Evolutionary conservation across 2,113 vertebrate genomes (phyloP).

Genomic region (Bufo gargarizans): DNA sequence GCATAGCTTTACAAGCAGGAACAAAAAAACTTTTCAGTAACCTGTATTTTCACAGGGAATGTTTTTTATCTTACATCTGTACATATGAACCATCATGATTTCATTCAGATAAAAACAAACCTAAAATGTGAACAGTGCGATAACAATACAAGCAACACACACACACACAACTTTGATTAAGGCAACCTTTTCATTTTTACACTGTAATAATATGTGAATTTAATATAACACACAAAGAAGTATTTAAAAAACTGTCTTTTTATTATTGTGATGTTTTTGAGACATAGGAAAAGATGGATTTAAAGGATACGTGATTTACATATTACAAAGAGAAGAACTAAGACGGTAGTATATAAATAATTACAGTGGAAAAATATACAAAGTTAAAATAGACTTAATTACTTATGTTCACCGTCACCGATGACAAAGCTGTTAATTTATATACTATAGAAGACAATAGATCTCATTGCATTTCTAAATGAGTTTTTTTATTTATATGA

Average conservation of each 20-base stretch:
- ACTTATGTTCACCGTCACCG: slow-evolving; percentile 57
- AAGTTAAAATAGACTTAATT: slow-evolving; percentile 59
- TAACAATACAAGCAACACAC: background rate
- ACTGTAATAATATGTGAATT: background rate
- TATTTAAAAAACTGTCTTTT: background rate
- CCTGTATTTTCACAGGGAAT: background rate
- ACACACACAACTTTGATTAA: background rate
- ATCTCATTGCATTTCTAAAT: slow-evolving; percentile 1
- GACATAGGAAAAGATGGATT: slow-evolving; percentile 59
- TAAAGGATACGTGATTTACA: slow-evolving; percentile 61
- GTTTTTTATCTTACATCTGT: no score
- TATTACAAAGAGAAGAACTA: slow-evolving; percentile 59
- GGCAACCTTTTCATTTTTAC: background rate
- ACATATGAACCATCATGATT: background rate
- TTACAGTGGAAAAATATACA: slow-evolving; percentile 70
- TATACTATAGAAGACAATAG: slow-evolving; percentile 15
- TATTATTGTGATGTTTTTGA: slow-evolving; percentile 67
- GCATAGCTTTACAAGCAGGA: background rate
- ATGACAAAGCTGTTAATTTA: slow-evolving; percentile 31
- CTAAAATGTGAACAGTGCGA: background rate
- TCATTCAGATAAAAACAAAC: background rate
- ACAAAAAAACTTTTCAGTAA: no score
- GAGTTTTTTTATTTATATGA: slow-evolving; percentile 10
- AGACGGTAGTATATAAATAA: slow-evolving; percentile 65
- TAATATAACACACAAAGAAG: background rate